phyloP scores from a whole-genome alignment of 2,113 vertebrate species.

The Hemichromis elongatus region DNA sequence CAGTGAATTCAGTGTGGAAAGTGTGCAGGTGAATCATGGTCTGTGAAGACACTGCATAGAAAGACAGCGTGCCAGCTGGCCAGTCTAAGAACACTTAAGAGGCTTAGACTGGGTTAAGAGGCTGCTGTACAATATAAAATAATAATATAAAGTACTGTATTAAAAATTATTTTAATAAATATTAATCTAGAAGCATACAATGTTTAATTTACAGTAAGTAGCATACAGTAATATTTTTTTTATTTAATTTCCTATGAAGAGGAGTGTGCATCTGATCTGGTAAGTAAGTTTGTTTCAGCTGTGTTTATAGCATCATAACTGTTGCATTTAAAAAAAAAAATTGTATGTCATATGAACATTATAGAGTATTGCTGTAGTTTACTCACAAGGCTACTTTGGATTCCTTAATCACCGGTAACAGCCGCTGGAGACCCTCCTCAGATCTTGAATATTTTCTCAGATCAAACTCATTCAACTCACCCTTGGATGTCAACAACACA shows the following conservation, averaged over 20 bases:
- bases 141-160: not conserved
- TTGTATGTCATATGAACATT: not conserved
- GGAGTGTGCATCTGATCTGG: not conserved
- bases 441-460: conserved; percentile 15
- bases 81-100: not conserved
- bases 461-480: not conserved
- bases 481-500: not conserved
- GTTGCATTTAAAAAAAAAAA: not conserved
- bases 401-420: conserved; percentile 13
- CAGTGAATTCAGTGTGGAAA: not conserved
- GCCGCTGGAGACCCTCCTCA: conserved; percentile 6
- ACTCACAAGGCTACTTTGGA: conserved; percentile 2
- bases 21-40: conserved; percentile 20
- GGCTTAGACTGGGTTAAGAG: not conserved
- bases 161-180: fast-evolving
- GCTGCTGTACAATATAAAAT: not conserved
- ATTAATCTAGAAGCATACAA: not conserved
- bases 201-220: not conserved
- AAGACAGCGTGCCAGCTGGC: not conserved
- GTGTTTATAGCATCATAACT: not conserved
- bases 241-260: not conserved
- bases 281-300: not conserved
- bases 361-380: not conserved
- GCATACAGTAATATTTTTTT: not conserved
- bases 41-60: not conserved